Evolutionary conservation across 2,797 vertebrate species (phyloP), one percentile per base, ranked within the genome.

Genomic region (Melanotaenia boesemani): DNA sequence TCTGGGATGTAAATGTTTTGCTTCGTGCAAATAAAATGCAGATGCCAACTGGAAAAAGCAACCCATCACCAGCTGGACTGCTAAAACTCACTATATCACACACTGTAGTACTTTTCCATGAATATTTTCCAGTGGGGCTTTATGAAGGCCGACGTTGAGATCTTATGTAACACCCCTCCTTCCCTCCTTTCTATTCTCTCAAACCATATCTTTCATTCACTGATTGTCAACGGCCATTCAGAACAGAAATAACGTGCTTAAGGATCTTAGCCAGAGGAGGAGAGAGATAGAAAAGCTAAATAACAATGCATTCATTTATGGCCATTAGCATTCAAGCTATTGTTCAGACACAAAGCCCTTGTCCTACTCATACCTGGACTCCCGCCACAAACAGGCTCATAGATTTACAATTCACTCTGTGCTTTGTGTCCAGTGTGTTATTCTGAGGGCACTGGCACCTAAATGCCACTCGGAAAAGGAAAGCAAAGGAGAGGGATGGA

Each of bases 291-390:
- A 69, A 55, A 86, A 79, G 77, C 76, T 58, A 87, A 87, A 89
- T 74, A 85, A 87, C 77, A 88, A 84, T 73, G 80, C 78, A 50
- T 70, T 81, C 77, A 66, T 88, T 90, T 83, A 82, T 67, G 80
- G 79, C 63, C 77, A 89, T 89, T 89, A 86, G 86, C 84, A 91
- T 89, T 89, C 86, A 83, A 65, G 90, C 88, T 88, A 86, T 84
- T 26, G 67, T 76, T 85, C 59, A 80, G 74, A 79, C 86, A 85
- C 70, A 74, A 68, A 86, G 86, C 86, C 85, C 82, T 67, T 67
- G 91, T 89, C 90, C 82, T 81, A 89, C 88, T 90, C 77, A 76
- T 82, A 90, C 88, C 90, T 91, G 90, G 86, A 89, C 64, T 63
- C 76, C 41, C 9, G 83, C 91, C 90, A 90, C 77, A 72, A 56